Evolutionary conservation across 2,113 vertebrate genomes (phyloP), one percentile per base, ranked within the genome.

Genomic region (Daboia siamensis): DNA sequence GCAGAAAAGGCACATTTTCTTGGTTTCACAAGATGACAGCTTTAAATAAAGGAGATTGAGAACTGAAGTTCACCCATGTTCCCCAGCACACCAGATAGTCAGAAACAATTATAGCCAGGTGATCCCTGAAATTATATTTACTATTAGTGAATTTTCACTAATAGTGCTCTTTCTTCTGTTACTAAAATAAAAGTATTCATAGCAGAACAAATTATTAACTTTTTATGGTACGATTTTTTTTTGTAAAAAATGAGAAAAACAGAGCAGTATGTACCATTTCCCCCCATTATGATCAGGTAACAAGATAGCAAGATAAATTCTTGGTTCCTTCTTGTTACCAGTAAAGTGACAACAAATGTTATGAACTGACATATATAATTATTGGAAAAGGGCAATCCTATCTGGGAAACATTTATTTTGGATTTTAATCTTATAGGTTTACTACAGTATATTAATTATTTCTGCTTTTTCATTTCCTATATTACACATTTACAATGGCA

Each of bases 401-500:
- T 17, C 29, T 80, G 51, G 61, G 24, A 29, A 85, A 17, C 33
- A 9, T 57, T 59, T 96, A 90, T 24, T 93, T 95, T 95, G 94
- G 64, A 95, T 88, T 90, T 95, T 90, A 95, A 92, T 94, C 93
- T 95, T 95, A 87, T 64, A 95, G 91, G 93, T 26, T 94, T 93
- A 93, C 51, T 51, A 51, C 48, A 51, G 48, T 1, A 90, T 85
- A 55, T 4, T 46, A 94, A 52, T 89, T 91, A 89, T 92, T 90
- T 74, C 89, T 90, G 89, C 93, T 46, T 57, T 94, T 94, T 56
- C 92, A 24, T 61, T 89, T 95, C 29, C 33, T 86, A 48, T 92
- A 84, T 92, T 95, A 84, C 61, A 39, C 39, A 59, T 51, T 89
- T 94, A 52, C 33, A 92, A 69, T 92, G 56, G 9, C 52, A 87